phyloP scores from a whole-genome alignment of 2,113 vertebrate species.

The Pachycephala philippinensis region DNA sequence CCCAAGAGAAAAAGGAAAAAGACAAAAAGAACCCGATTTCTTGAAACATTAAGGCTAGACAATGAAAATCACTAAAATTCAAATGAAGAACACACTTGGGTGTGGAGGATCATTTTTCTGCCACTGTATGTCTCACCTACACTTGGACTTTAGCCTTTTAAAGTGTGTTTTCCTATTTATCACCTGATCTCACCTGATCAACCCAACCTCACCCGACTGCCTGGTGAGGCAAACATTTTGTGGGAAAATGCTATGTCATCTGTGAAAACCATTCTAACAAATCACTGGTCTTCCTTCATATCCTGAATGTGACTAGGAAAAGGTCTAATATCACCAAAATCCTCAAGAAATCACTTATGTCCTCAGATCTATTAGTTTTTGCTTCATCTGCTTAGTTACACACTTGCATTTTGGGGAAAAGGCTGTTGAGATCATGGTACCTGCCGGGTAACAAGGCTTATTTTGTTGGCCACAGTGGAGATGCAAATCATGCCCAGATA shows the following conservation, averaged over 20 bases:
- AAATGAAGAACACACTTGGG: not conserved
- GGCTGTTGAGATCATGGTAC: not conserved
- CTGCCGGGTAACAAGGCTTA: not conserved
- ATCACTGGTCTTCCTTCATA: not conserved
- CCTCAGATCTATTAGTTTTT: not conserved
- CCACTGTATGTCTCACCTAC: not conserved
- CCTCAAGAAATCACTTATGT: not conserved
- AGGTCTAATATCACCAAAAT: not conserved
- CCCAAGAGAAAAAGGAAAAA: not conserved
- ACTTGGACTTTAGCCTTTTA: not conserved
- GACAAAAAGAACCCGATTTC: not conserved
- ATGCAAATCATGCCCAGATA: not conserved
- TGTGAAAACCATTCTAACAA: not conserved
- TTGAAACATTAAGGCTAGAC: not conserved
- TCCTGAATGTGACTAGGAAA: not conserved
- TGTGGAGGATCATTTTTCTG: not conserved
- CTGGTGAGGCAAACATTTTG: not conserved
- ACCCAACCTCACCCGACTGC: not conserved
- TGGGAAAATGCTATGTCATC: not conserved
- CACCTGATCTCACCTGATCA: not conserved
- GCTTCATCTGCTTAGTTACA: not conserved
- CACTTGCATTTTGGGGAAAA: not conserved
- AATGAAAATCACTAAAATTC: not conserved
- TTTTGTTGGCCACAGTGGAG: not conserved
- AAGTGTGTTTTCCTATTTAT: not conserved